Evolutionary conservation across 1,140 invertebrate genomes (phyloP), one percentile per base, ranked within the genome.

Genomic region (Mizuhopecten yessoensis): DNA sequence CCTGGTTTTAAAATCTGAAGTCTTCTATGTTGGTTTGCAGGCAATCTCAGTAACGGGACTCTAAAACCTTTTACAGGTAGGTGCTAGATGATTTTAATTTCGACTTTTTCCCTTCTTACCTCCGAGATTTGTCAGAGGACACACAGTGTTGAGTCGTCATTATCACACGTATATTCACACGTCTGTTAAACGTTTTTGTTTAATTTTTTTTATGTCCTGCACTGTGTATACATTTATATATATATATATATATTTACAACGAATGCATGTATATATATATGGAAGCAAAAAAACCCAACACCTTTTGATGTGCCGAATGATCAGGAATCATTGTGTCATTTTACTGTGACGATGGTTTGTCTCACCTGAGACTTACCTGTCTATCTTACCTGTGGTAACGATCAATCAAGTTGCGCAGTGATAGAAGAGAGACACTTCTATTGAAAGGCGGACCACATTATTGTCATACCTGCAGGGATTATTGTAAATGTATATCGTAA

Each of bases 1-100:
- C 57, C 57, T 75, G 57, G 57, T 75, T 75, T 75, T 75, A 75
- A 75, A 75, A 75, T 75, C 29, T 75, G 57, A 75, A 75, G 57
- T 75, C 23, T 75, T 75, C 57, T 75, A n/a, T 75, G 57, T 75
- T 75, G 1, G 57, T 75, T 75, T 75, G 57, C 57, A 75, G 57
- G 57, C 57, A 5, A 75, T 75, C 9, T 75, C 57, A 75, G 57
- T 75, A 17, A 29, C 5, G 57, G 57, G n/a, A 75, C 57, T 75
- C 57, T 75, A 29, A 29, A 75, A 17, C 57, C 23, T 75, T 29
- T 75, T 17, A n/a, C 57, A 75, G 57, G 57, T 75, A 75, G 57
- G 57, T 75, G 57, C n/a, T 75, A 29, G 57, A n/a, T 75, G 5
- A 75, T 75, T 75, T 75, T 75, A 17, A 75, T 75, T 75, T 75